Base-by-base conservation (phyloP, 2,888 invertebrate species). In the Mesorhabditis spiculigera region DNA sequence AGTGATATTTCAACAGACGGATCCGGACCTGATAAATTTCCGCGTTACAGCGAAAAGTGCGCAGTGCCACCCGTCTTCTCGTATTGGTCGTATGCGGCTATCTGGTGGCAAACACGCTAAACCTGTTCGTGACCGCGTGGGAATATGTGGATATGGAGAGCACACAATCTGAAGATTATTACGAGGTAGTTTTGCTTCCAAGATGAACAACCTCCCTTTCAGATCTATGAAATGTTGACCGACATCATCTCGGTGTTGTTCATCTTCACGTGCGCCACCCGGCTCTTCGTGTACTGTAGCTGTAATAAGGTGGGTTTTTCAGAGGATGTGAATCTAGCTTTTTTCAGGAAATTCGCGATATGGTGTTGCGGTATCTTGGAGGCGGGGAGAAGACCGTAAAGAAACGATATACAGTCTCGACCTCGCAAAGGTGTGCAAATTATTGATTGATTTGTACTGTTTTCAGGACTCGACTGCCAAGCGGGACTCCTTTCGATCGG, bases 71-170 rank as follows among this genome's bases (percentile, higher is more conserved):
- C 2, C 78, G 82, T 42, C 75, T 84, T 43, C 77, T 84, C 69
- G 81, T 84, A 5, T 75, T 83, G 64, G 75, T 84, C 78, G 84
- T 84, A n/a, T 84, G 77, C 70, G 81, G 82, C 42, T 84, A 85
- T 73, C 73, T 82, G 42, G 66, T 81, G 44, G 82, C 84, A 28
- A 84, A 84, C 68, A 70, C 80, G 66, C 73, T 84, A 43, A 84
- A 84, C 63, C 80, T 84, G n/a, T 67, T 79, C 44, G 75, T 83
- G 43, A 83, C 82, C 5, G 75, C 79, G 41, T 84, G 84, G 84
- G 84, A 83, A 70, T 83, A 82, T 68, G 72, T 83, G 43, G 75
- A 81, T 58, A 76, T 82, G 45, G 75, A 76, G 4, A 79, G 81
- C 8, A 82, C 82, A 41, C 82, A 83, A 58, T 72, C 72, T 3